These are phyloP conservation scores for Salticus scenicus DNA, from an alignment of 2,888 invertebrate species.

Conservation along the genomic window DNA sequence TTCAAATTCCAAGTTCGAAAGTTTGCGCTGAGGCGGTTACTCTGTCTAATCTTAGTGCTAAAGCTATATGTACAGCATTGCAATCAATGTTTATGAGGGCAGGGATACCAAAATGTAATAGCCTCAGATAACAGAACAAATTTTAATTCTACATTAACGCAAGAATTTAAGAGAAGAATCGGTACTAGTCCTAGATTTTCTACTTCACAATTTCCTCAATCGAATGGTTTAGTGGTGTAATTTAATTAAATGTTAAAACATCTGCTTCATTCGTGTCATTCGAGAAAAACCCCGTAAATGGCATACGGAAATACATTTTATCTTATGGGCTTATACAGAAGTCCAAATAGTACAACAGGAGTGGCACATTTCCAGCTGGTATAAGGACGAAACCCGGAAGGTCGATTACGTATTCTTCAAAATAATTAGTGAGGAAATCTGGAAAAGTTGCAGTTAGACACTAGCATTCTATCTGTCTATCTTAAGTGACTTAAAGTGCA, in stretches of 20 bases:
- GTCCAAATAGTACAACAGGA: neutral
- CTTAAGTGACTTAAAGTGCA: neutral
- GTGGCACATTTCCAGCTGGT: slow-evolving; percentile 25
- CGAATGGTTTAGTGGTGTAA: slow-evolving; percentile 12
- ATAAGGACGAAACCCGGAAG: slow-evolving; percentile 14
- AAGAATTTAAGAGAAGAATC: slow-evolving; percentile 16
- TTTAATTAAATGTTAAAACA: slow-evolving; percentile 18
- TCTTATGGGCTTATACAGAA: slow-evolving; percentile 7
- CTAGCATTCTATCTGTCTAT: neutral
- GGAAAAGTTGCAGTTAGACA: neutral
- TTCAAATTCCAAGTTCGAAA: too few relatives aligned
- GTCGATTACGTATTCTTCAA: slow-evolving; percentile 15
- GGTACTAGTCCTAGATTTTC: slow-evolving; percentile 15
- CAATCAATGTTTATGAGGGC: slow-evolving; percentile 10
- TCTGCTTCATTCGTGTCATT: slow-evolving; percentile 25
- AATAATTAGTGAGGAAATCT: too few relatives aligned
- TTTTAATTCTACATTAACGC: slow-evolving; percentile 2
- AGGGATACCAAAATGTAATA: slow-evolving; percentile 2
- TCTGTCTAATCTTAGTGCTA: slow-evolving; percentile 12
- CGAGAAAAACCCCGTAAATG: neutral
- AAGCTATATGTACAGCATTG: slow-evolving; percentile 18
- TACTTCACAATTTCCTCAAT: neutral
- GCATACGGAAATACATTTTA: neutral
- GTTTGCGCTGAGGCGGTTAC: slow-evolving; percentile 26
- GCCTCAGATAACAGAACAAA: too few relatives aligned